A percentile compares a stretch with the other conserved stretches of the same genome.
Conservation (phyloP, 2,113 vertebrate genomes). For the Tachuris rubrigastra region DNA sequence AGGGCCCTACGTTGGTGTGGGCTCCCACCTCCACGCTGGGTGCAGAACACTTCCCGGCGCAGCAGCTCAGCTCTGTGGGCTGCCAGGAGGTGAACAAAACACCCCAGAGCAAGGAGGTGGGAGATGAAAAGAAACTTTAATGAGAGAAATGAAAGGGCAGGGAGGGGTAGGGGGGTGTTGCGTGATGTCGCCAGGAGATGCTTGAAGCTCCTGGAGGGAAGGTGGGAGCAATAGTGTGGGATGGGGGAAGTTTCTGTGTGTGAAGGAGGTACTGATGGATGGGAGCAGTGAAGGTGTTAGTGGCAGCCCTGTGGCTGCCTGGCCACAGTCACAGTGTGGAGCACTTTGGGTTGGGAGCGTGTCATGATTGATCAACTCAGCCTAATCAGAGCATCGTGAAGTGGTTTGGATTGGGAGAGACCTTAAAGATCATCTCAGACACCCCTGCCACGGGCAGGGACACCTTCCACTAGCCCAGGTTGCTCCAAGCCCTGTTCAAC, state of each 20-base stretch:
- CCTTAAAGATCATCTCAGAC: neutral
- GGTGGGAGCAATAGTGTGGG: neutral
- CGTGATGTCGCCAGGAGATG: neutral
- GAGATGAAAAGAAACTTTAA: conserved; percentile 14
- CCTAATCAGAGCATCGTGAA: neutral
- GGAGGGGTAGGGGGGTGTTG: neutral
- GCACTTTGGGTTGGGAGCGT: neutral
- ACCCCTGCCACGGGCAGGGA: neutral
- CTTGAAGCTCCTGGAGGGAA: neutral
- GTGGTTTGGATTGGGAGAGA: neutral
- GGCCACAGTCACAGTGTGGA: neutral
- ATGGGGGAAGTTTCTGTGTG: neutral
- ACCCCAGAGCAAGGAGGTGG: neutral
- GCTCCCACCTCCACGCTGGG: neutral
- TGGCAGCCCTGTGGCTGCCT: neutral
- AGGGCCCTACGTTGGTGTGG: neutral
- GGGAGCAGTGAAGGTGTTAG: neutral
- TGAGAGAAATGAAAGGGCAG: neutral
- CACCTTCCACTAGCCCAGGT: neutral
- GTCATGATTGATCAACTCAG: neutral
- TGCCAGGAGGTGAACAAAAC: neutral
- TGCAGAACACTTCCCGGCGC: neutral
- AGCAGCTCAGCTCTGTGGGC: fast-evolving
- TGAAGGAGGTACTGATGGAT: neutral
- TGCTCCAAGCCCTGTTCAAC: neutral